Evolutionary conservation across 2,113 vertebrate genomes (phyloP).

Genomic region (Pithys albifrons): DNA sequence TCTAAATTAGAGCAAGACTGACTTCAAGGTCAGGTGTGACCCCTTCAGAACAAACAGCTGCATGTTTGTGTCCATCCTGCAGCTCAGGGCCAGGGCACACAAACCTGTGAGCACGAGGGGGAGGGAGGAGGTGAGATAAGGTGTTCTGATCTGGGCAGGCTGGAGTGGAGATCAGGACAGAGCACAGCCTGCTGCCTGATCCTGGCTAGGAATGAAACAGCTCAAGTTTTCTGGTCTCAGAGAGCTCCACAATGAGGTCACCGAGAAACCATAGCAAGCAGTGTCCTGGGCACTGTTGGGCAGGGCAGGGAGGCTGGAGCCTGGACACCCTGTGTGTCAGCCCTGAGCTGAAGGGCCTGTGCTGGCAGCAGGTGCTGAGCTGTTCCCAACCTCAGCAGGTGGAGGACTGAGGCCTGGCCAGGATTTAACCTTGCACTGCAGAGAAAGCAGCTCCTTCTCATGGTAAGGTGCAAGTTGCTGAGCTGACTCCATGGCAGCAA

Average conservation of each 20-base stretch:
- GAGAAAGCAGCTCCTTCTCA: background rate
- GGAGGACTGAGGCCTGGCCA: background rate
- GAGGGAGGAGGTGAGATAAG: background rate
- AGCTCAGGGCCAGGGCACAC: background rate
- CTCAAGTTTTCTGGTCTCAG: background rate
- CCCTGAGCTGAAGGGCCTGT: background rate
- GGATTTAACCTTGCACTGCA: background rate
- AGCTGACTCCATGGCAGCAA: rapidly evolving
- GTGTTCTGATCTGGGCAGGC: background rate
- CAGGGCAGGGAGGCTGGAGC: background rate
- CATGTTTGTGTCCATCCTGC: background rate
- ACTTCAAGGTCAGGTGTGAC: background rate
- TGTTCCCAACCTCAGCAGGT: background rate
- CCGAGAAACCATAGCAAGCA: background rate
- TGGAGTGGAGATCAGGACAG: background rate
- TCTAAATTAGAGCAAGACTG: background rate
- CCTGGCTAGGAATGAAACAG: background rate
- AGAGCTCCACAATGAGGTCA: background rate
- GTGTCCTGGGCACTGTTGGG: background rate
- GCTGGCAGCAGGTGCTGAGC: background rate
- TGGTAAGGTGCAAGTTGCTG: background rate
- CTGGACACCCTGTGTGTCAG: background rate
- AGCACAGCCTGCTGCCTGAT: background rate
- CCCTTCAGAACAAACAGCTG: background rate
- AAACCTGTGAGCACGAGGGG: background rate